phyloP scores from a whole-genome alignment of 2,888 invertebrate species.

The Heliconius hortense region DNA sequence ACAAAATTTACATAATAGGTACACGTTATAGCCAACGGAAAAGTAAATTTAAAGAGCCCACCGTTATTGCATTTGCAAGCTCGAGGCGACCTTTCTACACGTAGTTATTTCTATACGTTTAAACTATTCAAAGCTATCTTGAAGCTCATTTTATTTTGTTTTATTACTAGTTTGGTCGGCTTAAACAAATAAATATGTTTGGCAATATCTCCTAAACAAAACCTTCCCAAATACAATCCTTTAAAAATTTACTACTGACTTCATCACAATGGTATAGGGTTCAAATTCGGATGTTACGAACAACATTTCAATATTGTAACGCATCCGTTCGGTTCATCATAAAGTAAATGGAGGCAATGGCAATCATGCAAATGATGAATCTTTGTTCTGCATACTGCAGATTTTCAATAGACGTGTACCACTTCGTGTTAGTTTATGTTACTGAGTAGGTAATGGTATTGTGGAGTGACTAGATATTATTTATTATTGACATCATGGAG shows the following conservation, averaged over 20 bases:
- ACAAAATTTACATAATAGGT: constrained; percentile 4
- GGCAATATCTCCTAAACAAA: constrained; percentile 21
- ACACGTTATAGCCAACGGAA: constrained; percentile 5
- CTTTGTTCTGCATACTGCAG: constrained; percentile 52
- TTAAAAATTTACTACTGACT: not conserved
- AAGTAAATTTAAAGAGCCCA: constrained; percentile 10
- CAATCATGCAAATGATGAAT: constrained; percentile 57
- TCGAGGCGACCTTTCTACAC: constrained; percentile 2
- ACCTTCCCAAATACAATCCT: not conserved
- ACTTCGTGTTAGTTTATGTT: constrained; percentile 1
- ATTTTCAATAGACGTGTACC: constrained; percentile 43
- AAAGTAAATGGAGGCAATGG: constrained; percentile 50
- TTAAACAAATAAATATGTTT: constrained; percentile 44
- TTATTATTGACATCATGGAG: not conserved
- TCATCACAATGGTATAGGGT: not conserved
- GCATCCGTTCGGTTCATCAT: constrained; percentile 44
- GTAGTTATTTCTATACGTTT: constrained; percentile 2
- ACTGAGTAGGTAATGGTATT: not conserved
- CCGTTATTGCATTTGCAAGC: constrained; percentile 9
- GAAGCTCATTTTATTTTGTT: constrained; percentile 32
- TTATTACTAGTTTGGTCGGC: constrained; percentile 31
- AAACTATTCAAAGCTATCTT: constrained; percentile 24
- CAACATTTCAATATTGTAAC: constrained; percentile 21
- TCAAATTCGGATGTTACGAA: constrained; percentile 2
- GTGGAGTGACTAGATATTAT: not conserved